Evolutionary conservation across 2,888 invertebrate species (phyloP).

Genomic region (Schizaphis graminum): DNA sequence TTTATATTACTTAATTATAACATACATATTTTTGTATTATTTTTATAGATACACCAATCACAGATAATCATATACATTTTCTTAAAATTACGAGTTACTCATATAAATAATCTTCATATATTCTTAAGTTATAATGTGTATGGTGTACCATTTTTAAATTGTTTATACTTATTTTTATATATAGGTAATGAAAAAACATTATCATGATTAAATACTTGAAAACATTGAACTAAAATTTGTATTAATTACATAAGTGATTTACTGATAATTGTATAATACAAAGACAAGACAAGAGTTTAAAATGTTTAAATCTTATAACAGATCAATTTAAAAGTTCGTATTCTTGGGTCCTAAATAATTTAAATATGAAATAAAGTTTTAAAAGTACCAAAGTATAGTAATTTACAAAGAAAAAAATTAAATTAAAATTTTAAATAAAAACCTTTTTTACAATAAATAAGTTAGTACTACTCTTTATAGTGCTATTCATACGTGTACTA

Average conservation of each 20-base stretch:
- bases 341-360: not conserved
- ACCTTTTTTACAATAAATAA: not conserved
- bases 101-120: not conserved
- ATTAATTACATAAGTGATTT: slow-evolving; percentile 27
- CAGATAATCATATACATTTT: not conserved
- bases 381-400: not conserved
- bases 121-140: too few relatives aligned
- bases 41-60: not conserved
- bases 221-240: not conserved
- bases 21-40: not conserved
- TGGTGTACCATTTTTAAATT: not conserved
- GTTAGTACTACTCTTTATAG: not conserved
- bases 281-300: not conserved
- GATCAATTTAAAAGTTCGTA: not conserved
- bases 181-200: not conserved
- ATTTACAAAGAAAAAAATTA: slow-evolving; percentile 35
- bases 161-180: not conserved
- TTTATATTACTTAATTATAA: not conserved
- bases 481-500: not conserved
- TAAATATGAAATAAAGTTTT: slow-evolving; percentile 26
- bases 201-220: not conserved
- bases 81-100: not conserved
- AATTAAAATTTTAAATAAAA: slow-evolving; percentile 18
- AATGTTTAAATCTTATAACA: not conserved
- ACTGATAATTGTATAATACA: slow-evolving; percentile 12